phyloP scores from a whole-genome alignment of 1,140 invertebrate genomes.

The Scaptomyza graminum region DNA sequence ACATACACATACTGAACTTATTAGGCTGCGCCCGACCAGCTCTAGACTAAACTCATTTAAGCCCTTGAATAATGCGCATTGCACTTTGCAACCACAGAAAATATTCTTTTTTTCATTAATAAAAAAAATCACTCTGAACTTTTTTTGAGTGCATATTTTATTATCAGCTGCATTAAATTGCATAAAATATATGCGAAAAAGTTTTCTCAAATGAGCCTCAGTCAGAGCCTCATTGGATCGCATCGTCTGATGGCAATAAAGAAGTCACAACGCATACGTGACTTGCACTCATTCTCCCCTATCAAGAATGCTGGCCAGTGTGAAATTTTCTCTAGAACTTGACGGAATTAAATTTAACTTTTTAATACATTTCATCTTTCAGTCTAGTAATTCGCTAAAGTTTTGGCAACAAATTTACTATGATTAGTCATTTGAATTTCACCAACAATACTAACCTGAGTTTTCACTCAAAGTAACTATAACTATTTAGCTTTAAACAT shows the following conservation, averaged over 20 bases:
- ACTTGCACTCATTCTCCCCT: slow-evolving; percentile 7
- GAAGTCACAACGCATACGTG: slow-evolving; percentile 30
- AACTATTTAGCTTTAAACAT: too few relatives aligned
- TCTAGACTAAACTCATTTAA: slow-evolving; percentile 67
- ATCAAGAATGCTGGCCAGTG: slow-evolving; percentile 37
- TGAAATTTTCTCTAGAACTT: slow-evolving; percentile 26
- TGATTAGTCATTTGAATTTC: background rate
- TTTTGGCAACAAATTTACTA: too few relatives aligned
- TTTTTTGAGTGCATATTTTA: slow-evolving; percentile 54
- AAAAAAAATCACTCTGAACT: slow-evolving; percentile 34
- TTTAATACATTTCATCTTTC: slow-evolving; percentile 10
- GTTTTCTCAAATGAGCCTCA: slow-evolving; percentile 35
- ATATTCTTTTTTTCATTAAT: background rate
- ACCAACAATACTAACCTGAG: too few relatives aligned
- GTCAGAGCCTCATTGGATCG: slow-evolving; percentile 11
- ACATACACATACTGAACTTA: slow-evolving; percentile 57
- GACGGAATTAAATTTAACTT: slow-evolving; percentile 13
- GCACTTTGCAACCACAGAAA: slow-evolving; percentile 52
- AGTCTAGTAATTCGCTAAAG: too few relatives aligned
- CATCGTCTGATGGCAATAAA: slow-evolving; percentile 47
- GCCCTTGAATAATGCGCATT: slow-evolving; percentile 70
- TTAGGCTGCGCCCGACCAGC: slow-evolving; percentile 38
- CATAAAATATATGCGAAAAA: slow-evolving; percentile 68
- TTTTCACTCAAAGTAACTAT: too few relatives aligned
- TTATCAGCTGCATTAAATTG: slow-evolving; percentile 77